A percentile compares a stretch with the other conserved stretches of the same genome.
These are phyloP conservation scores for Ditylenchus weischeri DNA, from an alignment of 2,888 invertebrate species.

Conservation along the genomic window DNA sequence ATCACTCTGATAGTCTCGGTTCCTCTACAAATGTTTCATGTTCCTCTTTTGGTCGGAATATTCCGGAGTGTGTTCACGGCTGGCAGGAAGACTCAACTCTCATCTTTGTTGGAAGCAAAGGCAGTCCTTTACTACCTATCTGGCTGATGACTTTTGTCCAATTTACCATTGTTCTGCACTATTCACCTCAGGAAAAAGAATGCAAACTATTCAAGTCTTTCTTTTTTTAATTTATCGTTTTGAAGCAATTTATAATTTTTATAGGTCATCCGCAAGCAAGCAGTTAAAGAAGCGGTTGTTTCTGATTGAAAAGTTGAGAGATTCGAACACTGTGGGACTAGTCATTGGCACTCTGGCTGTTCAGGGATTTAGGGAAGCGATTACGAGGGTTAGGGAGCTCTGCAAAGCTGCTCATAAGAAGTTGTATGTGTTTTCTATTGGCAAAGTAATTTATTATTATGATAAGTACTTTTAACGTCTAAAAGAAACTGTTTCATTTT, in stretches of 20 bases:
- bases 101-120: constrained; percentile 45
- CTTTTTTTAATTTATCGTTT: constrained; percentile 1
- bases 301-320: constrained; percentile 84
- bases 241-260: background rate
- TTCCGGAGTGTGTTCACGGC: constrained; percentile 10
- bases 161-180: constrained; percentile 31
- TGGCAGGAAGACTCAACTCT: constrained; percentile 23
- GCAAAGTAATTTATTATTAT: constrained; percentile 66
- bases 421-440: constrained; percentile 84
- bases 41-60: constrained; percentile 13
- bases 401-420: constrained; percentile 77
- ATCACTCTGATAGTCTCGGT: background rate
- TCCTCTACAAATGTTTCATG: background rate
- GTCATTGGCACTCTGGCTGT: constrained; percentile 86
- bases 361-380: constrained; percentile 64
- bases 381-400: constrained; percentile 60
- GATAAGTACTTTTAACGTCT: no score
- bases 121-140: constrained; percentile 47
- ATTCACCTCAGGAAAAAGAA: constrained; percentile 25
- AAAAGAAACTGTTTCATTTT: constrained; percentile 6
- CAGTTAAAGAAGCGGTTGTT: constrained; percentile 75
- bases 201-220: constrained; percentile 4
- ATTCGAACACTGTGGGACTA: constrained; percentile 78
- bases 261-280: constrained; percentile 38
- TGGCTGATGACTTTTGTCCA: constrained; percentile 50